phyloP scores from a whole-genome alignment of 2,888 invertebrate species.

The Esperia sulphurella region DNA sequence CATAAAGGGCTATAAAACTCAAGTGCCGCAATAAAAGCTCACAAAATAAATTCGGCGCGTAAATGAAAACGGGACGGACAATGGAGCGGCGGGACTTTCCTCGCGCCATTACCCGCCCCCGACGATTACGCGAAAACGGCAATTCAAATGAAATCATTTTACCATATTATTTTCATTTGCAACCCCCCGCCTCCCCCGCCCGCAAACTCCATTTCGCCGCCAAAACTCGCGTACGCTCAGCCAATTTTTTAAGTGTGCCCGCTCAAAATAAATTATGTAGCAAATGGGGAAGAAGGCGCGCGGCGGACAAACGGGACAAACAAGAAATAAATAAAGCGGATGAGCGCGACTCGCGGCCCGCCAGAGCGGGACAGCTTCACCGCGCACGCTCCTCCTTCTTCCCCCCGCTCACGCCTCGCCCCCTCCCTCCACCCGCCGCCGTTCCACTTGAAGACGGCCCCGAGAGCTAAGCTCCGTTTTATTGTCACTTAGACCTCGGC shows the following conservation, averaged over 20 bases:
- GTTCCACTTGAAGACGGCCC: slow-evolving; percentile 74
- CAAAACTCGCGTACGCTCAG: slow-evolving; percentile 57
- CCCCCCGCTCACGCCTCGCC: slow-evolving; percentile 32
- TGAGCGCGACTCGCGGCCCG: slow-evolving; percentile 47
- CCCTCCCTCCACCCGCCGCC: slow-evolving; percentile 39
- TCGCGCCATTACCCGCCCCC: slow-evolving; percentile 62
- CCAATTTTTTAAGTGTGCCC: slow-evolving; percentile 77
- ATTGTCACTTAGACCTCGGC: slow-evolving; percentile 75
- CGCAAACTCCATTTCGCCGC: slow-evolving; percentile 66
- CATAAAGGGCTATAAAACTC: slow-evolving; percentile 56
- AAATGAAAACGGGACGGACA: slow-evolving; percentile 63
- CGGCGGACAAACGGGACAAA: slow-evolving; percentile 53
- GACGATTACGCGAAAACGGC: slow-evolving; percentile 53
- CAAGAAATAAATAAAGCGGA: slow-evolving; percentile 63
- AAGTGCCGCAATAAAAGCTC: slow-evolving; percentile 46
- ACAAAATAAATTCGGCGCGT: slow-evolving; percentile 58
- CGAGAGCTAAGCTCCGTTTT: slow-evolving; percentile 75
- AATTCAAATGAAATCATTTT: slow-evolving; percentile 75
- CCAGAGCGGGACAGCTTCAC: slow-evolving; percentile 45
- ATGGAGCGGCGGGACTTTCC: slow-evolving; percentile 49
- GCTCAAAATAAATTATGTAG: slow-evolving; percentile 77
- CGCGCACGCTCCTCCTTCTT: slow-evolving; percentile 49
- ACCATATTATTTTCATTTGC: slow-evolving; percentile 73
- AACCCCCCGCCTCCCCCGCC: slow-evolving; percentile 36
- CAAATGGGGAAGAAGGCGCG: slow-evolving; percentile 55